A percentile compares a stretch with the other conserved stretches of the same genome.
Evolutionary conservation across 2,888 invertebrate species (phyloP).

Genomic region (Pristionchus entomophagus): DNA sequence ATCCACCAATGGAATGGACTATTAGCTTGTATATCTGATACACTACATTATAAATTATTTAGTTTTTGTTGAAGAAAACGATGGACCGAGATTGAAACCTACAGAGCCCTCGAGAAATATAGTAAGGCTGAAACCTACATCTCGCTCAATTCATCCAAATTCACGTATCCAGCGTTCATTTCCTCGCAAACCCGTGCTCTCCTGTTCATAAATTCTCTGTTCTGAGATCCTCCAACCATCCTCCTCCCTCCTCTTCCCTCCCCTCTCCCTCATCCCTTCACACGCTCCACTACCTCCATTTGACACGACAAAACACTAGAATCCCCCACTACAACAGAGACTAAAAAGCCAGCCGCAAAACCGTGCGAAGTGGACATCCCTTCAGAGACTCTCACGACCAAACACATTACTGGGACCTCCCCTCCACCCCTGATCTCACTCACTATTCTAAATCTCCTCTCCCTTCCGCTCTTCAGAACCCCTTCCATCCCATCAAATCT

Average conservation of each 20-base stretch:
- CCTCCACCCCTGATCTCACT: too few relatives aligned
- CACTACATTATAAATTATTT: too few relatives aligned
- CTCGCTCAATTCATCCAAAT: background rate
- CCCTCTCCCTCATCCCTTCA: background rate
- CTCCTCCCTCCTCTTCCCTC: background rate
- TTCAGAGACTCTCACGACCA: too few relatives aligned
- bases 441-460: background rate
- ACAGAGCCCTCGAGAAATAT: too few relatives aligned
- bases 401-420: background rate
- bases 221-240: background rate
- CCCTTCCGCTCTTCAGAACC: constrained; percentile 19
- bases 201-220: background rate
- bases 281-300: constrained; percentile 24
- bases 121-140: too few relatives aligned
- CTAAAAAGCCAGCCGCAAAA: background rate
- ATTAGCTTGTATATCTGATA: too few relatives aligned
- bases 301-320: constrained; percentile 33
- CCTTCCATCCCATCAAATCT: constrained; percentile 25
- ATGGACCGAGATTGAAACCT: too few relatives aligned
- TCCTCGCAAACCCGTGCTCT: background rate
- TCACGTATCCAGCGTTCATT: background rate
- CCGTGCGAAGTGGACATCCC: background rate
- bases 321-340: background rate
- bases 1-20: background rate
- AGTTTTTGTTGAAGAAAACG: too few relatives aligned